Conservation (phyloP, 2,797 vertebrate species). For the Leptatherina wallacei region DNA sequence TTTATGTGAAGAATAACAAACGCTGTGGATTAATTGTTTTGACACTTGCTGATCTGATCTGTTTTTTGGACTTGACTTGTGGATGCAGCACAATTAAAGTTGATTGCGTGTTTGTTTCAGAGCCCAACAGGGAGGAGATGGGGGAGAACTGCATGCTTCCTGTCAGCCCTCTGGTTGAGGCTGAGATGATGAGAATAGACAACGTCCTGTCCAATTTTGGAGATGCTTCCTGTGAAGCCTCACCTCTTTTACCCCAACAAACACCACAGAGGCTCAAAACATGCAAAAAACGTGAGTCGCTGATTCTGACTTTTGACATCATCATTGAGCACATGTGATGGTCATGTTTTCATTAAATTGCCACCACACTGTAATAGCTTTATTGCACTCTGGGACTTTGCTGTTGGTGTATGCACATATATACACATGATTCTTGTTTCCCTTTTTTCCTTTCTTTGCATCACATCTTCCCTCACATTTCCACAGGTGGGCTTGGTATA, state of each 20-base stretch:
- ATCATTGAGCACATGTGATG: conserved; percentile 1
- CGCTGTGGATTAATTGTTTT: too few species aligned
- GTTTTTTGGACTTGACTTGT: not conserved
- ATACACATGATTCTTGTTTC: conserved; percentile 7
- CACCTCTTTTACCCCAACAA: conserved; percentile 41
- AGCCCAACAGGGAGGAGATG: conserved; percentile 4
- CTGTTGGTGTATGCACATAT: conserved; percentile 7
- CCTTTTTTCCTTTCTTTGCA: conserved; percentile 11
- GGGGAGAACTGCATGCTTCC: conserved; percentile 36
- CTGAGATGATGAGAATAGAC: conserved; percentile 75
- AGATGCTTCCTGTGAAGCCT: conserved; percentile 40
- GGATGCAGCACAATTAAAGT: not conserved
- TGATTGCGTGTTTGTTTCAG: conserved; percentile 34
- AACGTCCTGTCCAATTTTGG: conserved; percentile 69
- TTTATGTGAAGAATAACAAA: too few species aligned
- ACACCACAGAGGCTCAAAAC: conserved; percentile 50
- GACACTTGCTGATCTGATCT: not conserved
- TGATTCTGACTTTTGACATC: not conserved
- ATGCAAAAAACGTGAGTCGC: conserved; percentile 68
- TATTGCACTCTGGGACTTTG: not conserved
- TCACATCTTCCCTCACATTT: conserved; percentile 57
- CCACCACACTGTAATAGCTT: not conserved
- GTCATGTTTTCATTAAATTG: not conserved
- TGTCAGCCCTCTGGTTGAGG: conserved; percentile 70
- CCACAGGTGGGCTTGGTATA: conserved; percentile 79